Evolutionary conservation across 2,113 vertebrate species (phyloP).

Genomic region (Strix aluco): DNA sequence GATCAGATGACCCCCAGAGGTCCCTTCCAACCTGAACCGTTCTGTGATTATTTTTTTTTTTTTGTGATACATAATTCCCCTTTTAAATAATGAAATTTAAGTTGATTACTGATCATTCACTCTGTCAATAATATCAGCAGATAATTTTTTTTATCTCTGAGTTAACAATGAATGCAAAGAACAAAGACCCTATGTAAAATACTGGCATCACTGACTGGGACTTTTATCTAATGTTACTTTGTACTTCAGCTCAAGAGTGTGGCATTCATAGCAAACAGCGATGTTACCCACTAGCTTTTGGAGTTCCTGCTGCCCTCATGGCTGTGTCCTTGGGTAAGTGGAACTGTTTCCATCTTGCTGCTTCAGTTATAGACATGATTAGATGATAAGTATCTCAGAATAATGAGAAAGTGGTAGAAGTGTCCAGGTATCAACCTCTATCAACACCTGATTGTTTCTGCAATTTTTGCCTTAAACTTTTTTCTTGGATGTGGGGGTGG

Average conservation of each 20-base stretch:
- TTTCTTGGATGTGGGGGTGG: neutral
- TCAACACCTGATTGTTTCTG: neutral
- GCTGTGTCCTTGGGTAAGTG: constrained; percentile 85
- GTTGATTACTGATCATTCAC: neutral
- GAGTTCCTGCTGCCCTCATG: constrained; percentile 92
- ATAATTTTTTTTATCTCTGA: neutral
- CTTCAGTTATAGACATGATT: neutral
- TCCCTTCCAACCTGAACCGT: neutral
- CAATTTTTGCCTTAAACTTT: neutral
- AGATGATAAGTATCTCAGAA: neutral
- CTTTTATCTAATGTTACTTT: neutral
- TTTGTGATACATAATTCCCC: neutral
- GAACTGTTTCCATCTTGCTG: neutral
- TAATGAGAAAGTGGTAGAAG: neutral
- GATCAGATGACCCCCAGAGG: neutral
- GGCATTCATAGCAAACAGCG: constrained; percentile 83
- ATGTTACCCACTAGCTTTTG: constrained; percentile 94
- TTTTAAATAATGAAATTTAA: neutral
- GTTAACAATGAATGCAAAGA: neutral
- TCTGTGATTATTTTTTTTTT: neutral
- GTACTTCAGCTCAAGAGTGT: constrained; percentile 81
- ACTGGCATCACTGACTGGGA: neutral
- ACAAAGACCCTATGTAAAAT: neutral
- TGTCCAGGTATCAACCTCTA: neutral
- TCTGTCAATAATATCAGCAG: neutral